These are phyloP conservation scores for Oithona nana DNA, from an alignment of 2,888 invertebrate species.

Conservation along the genomic window DNA sequence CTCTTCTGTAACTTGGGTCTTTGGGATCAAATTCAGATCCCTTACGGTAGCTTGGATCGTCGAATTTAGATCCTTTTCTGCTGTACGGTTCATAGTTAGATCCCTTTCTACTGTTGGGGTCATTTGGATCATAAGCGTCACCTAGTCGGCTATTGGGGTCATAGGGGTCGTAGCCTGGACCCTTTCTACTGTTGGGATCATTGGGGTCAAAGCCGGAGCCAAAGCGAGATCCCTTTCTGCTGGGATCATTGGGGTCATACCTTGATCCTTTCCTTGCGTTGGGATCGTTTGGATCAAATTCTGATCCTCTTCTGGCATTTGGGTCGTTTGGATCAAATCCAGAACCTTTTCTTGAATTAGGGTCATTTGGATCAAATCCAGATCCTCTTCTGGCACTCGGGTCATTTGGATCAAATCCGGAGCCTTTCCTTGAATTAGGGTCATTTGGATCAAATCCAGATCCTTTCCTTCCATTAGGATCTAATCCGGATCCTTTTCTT, in stretches of 20 bases:
- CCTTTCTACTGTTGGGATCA: slow-evolving; percentile 1
- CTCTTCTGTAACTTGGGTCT: too few species aligned
- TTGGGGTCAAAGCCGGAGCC: neutral
- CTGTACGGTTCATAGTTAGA: too few species aligned
- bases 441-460: neutral
- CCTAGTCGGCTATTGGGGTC: neutral
- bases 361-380: neutral
- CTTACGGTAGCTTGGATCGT: too few species aligned
- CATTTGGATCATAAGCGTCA: neutral
- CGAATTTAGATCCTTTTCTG: too few species aligned
- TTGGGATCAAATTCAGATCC: too few species aligned
- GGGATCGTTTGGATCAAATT: neutral
- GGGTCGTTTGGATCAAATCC: neutral
- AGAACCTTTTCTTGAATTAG: neutral
- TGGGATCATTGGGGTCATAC: neutral
- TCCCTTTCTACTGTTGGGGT: neutral
- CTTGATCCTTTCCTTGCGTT: neutral
- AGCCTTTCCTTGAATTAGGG: neutral
- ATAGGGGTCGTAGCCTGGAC: neutral
- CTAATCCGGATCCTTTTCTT: neutral
- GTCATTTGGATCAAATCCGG: too few species aligned
- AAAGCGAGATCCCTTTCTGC: neutral
- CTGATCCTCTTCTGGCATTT: neutral
- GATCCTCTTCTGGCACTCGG: neutral
- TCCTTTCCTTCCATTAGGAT: neutral